Base-by-base conservation (phyloP, 2,797 vertebrate genomes). In the Eulemur rubriventer region DNA sequence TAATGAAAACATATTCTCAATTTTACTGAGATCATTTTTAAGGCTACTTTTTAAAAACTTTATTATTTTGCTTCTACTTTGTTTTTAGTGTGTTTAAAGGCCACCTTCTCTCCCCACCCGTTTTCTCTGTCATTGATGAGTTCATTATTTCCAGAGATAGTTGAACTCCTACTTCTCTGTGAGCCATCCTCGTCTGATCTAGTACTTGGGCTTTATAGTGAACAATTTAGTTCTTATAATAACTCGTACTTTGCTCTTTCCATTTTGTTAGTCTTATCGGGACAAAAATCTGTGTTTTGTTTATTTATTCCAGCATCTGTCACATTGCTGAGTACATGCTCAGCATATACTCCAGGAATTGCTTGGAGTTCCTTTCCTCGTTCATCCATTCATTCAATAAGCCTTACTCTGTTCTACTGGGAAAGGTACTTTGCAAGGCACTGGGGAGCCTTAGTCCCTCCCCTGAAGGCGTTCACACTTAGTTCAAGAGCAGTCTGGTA, bases 1-100 rank as follows among this genome's bases (percentile, higher is more conserved):
- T 91, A 80, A 57, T 89, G 41, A 7, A 94, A 96, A 69, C 43
- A 35, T 69, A 79, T 4, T 0, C 67, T 79, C 86, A 84, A 13
- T 81, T 97, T 96, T 90, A 87, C 88, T 38, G 82, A 52, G 87
- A 82, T 9, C 35, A 78, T 81, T 91, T 96, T 96, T 78, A 81
- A 55, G 2, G 38, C 24, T 83, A 8, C 28, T 83, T 89, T 73
- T 72, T 6, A 57, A 65, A 82, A 72, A 59, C 52, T 43, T 55
- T 24, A 16, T 48, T 57, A 4, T 93, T 96, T 98, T 65, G 84
- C 33, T 38, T 94, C 70, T 33, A 76, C 59, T 97, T 90, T 18
- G 59, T 57, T 57, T 96, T 93, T 43, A 48, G 11, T 95, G 22
- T 26, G 7, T 96, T 95, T 95, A 46, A 96, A 95, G 57, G 82